A percentile compares a stretch with the other conserved stretches of the same genome.
Conservation (phyloP, 1,140 invertebrate genomes). For the Goniozus legneri region DNA sequence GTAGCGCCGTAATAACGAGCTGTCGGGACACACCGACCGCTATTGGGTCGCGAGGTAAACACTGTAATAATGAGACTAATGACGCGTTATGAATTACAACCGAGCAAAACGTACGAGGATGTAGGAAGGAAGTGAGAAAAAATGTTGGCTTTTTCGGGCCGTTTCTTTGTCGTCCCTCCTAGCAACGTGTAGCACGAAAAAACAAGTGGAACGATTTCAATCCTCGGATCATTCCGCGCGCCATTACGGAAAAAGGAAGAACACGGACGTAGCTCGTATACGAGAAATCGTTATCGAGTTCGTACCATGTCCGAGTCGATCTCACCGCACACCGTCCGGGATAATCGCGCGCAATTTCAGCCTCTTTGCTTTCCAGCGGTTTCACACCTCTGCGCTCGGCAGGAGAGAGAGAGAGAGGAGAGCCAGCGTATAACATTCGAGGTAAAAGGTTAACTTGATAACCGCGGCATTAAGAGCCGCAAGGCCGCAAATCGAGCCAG, state of each 20-base stretch:
- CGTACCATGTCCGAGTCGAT: too few species aligned
- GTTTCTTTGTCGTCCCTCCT: too few species aligned
- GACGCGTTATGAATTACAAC: slow-evolving; percentile 29
- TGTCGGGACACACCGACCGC: slow-evolving; percentile 15
- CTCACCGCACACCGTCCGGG: slow-evolving; percentile 36
- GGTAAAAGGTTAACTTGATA: slow-evolving; percentile 54
- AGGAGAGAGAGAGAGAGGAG: slow-evolving; percentile 6
- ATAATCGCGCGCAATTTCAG: slow-evolving; percentile 54
- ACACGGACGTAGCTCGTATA: slow-evolving; percentile 32
- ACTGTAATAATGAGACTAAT: slow-evolving; percentile 31
- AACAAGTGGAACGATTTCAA: too few species aligned
- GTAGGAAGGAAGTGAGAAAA: too few species aligned
- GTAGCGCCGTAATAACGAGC: slow-evolving; percentile 25
- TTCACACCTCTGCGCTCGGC: slow-evolving; percentile 44
- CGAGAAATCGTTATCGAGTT: slow-evolving; percentile 42
- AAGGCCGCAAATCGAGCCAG: slow-evolving; percentile 22
- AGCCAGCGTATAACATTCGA: slow-evolving; percentile 16
- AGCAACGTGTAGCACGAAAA: too few species aligned
- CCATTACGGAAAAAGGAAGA: too few species aligned
- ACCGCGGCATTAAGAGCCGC: slow-evolving; percentile 39
- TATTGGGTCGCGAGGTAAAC: slow-evolving; percentile 26
- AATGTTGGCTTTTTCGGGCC: too few species aligned
- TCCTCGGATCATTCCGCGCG: too few species aligned
- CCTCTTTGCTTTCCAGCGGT: slow-evolving; percentile 54
- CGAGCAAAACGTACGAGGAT: slow-evolving; percentile 21